phyloP scores from a whole-genome alignment of 2,797 vertebrate genomes.

The Anguilla marmorata region DNA sequence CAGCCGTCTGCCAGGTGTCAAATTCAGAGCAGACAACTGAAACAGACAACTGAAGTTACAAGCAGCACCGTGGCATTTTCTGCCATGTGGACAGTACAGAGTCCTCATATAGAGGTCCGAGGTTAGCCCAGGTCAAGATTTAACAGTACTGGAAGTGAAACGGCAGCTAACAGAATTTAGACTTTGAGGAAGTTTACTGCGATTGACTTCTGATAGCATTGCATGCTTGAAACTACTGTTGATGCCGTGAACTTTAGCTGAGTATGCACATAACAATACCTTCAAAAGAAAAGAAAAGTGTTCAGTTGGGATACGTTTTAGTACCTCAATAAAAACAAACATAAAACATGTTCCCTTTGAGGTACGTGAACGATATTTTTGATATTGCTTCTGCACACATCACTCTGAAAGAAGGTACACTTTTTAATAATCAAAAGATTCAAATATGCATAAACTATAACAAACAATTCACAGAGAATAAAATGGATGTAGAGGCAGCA shows the following conservation, averaged over 20 bases:
- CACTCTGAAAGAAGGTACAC: not conserved
- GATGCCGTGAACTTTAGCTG: not conserved
- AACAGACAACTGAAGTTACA: not conserved
- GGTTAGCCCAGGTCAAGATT: not conserved
- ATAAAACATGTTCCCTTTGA: not conserved
- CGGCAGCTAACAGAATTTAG: not conserved
- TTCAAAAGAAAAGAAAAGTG: conserved; percentile 12
- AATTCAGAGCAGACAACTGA: not conserved
- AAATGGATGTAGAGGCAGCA: not conserved
- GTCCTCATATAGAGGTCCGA: not conserved
- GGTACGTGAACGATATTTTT: not conserved
- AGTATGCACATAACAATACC: conserved; percentile 20
- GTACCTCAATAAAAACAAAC: not conserved
- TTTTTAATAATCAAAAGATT: not conserved
- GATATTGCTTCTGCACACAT: not conserved
- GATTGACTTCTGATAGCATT: not conserved
- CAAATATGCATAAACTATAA: not conserved
- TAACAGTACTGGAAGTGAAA: not conserved
- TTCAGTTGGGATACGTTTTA: conserved; percentile 18
- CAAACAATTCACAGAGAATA: not conserved
- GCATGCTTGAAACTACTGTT: not conserved
- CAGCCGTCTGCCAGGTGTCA: not conserved
- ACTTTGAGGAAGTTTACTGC: not conserved
- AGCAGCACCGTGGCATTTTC: not conserved
- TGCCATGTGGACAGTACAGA: not conserved